A percentile compares a stretch with the other conserved stretches of the same genome.
These are phyloP conservation scores for Meandrina meandrites DNA, from an alignment of 92 coral and sea anemone species.

Conservation along the genomic window DNA sequence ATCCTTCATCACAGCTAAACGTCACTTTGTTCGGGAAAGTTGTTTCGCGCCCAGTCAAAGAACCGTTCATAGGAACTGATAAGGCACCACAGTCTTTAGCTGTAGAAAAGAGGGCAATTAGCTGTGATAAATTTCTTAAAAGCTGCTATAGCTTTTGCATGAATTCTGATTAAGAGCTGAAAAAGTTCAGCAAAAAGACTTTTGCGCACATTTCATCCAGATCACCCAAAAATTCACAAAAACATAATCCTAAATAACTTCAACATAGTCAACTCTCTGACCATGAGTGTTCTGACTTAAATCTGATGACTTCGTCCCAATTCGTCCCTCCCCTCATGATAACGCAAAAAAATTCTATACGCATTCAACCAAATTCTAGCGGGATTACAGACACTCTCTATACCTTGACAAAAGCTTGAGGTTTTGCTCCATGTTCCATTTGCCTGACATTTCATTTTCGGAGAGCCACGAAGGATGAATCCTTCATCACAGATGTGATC, in stretches of 20 bases:
- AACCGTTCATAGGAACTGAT: conserved; percentile 40
- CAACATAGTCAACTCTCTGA: background rate
- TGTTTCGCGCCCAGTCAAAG: conserved; percentile 31
- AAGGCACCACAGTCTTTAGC: conserved; percentile 54
- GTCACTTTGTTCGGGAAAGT: conserved; percentile 32
- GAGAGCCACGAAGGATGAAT: conserved; percentile 26
- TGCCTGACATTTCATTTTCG: conserved; percentile 21
- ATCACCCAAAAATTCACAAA: background rate
- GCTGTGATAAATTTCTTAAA: background rate
- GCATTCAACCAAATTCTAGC: no score
- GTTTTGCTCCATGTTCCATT: conserved; percentile 36
- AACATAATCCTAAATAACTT: background rate
- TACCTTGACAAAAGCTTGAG: conserved; percentile 30
- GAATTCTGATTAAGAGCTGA: background rate
- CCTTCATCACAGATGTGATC: conserved; percentile 27
- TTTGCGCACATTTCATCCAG: background rate
- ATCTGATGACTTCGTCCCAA: background rate
- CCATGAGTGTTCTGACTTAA: background rate
- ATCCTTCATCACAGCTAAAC: conserved; percentile 53
- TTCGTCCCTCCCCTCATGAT: no score
- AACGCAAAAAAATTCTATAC: no score
- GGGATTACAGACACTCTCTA: no score
- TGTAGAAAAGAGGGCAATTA: background rate
- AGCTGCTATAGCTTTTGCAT: background rate
- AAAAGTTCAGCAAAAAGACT: background rate